phyloP scores from a whole-genome alignment of 2,888 invertebrate species.

The Parascotia fuliginaria region DNA sequence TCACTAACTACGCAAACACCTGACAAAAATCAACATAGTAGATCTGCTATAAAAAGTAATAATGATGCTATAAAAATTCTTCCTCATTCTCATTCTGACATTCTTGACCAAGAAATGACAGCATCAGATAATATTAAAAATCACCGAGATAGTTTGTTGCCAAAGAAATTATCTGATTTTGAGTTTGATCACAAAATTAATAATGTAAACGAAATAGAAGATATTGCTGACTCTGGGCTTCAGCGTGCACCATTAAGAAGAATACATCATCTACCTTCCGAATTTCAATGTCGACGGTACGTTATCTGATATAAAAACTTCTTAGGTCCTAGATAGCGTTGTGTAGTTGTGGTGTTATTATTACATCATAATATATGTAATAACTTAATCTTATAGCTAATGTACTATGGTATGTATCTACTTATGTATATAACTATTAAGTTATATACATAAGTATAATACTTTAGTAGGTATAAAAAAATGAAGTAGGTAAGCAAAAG shows the following conservation, averaged over 20 bases:
- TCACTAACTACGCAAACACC: not conserved
- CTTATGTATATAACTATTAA: no score
- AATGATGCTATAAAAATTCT: conserved; percentile 42
- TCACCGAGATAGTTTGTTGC: conserved; percentile 8
- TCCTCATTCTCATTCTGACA: conserved; percentile 26
- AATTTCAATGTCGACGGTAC: conserved; percentile 80
- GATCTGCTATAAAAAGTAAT: conserved; percentile 38
- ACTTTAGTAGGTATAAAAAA: no score
- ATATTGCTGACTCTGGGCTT: conserved; percentile 54
- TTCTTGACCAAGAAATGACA: conserved; percentile 13
- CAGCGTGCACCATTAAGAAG: conserved; percentile 68
- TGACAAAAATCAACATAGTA: conserved; percentile 7
- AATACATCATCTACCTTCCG: conserved; percentile 59
- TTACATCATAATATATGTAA: no score
- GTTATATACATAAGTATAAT: no score
- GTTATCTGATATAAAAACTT: not conserved
- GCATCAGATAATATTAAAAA: conserved; percentile 17
- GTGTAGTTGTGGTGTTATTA: no score
- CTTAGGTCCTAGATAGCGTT: no score
- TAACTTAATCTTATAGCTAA: no score
- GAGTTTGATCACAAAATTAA: conserved; percentile 43
- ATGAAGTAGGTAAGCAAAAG: no score
- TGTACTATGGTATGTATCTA: no score
- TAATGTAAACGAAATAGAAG: conserved; percentile 53
- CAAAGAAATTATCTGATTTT: conserved; percentile 45